Conservation (phyloP, 2,888 invertebrate species). For the Papilio gigon region DNA sequence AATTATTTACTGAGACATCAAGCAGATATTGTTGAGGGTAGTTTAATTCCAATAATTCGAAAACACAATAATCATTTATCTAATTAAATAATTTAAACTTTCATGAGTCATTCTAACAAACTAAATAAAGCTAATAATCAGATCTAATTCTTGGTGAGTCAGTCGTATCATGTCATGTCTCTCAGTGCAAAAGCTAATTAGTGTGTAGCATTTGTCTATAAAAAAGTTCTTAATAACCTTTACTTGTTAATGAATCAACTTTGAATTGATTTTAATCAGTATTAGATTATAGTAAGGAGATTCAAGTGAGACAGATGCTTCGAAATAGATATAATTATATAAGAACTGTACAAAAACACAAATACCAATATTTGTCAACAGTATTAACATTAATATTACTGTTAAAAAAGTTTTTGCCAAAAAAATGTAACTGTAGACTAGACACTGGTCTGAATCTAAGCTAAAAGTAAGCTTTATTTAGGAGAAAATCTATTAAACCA, state of each 20-base stretch:
- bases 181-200: too few species aligned
- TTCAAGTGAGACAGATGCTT: background rate
- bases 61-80: too few species aligned
- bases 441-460: background rate
- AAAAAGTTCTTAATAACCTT: too few species aligned
- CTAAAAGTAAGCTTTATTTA: background rate
- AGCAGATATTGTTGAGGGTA: background rate
- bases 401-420: background rate
- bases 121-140: too few species aligned
- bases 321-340: background rate
- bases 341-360: background rate
- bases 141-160: too few species aligned
- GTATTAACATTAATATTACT: background rate
- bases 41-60: background rate
- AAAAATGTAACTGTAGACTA: background rate
- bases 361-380: background rate
- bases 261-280: too few species aligned
- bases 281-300: too few species aligned
- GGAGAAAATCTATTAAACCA: background rate
- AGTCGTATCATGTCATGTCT: too few species aligned
- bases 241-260: too few species aligned
- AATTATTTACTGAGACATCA: background rate
- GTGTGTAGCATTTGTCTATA: too few species aligned
- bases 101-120: too few species aligned
- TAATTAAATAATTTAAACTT: too few species aligned